A percentile compares a stretch with the other conserved stretches of the same genome.
Evolutionary conservation across 1,140 invertebrate genomes (phyloP).

Genomic region (Bathynomus jamesi): DNA sequence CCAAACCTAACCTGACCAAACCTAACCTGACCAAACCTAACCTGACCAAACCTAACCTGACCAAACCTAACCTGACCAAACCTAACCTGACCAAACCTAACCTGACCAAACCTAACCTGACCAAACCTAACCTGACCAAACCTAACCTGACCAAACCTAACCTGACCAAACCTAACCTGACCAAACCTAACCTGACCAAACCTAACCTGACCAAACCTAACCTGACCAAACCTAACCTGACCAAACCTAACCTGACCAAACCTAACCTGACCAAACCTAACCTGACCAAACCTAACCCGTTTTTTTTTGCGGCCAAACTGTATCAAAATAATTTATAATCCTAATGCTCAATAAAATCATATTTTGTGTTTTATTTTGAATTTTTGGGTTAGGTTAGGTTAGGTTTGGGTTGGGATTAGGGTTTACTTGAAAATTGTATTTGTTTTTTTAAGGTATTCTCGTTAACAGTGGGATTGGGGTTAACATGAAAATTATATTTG

Average conservation of each 20-base stretch:
- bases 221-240: not conserved
- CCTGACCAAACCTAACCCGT: not conserved
- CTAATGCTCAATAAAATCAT: too few species aligned
- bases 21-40: slow-evolving; percentile 1
- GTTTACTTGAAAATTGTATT: too few species aligned
- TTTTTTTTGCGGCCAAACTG: too few species aligned
- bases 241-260: not conserved
- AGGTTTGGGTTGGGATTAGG: too few species aligned
- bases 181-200: not conserved
- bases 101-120: slow-evolving; percentile 1
- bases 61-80: slow-evolving; percentile 1
- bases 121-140: not conserved
- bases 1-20: slow-evolving; percentile 1
- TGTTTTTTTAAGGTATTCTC: too few species aligned
- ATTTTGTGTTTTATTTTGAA: too few species aligned
- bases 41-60: slow-evolving; percentile 1
- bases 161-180: not conserved
- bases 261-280: not conserved
- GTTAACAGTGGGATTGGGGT: too few species aligned
- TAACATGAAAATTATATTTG: too few species aligned
- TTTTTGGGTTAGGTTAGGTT: too few species aligned
- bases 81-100: not conserved
- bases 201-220: not conserved
- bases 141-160: not conserved
- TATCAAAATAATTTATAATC: too few species aligned